Evolutionary conservation across 1,140 invertebrate species (phyloP), one percentile per base, ranked within the genome.

Genomic region (Lucilia cuprina): DNA sequence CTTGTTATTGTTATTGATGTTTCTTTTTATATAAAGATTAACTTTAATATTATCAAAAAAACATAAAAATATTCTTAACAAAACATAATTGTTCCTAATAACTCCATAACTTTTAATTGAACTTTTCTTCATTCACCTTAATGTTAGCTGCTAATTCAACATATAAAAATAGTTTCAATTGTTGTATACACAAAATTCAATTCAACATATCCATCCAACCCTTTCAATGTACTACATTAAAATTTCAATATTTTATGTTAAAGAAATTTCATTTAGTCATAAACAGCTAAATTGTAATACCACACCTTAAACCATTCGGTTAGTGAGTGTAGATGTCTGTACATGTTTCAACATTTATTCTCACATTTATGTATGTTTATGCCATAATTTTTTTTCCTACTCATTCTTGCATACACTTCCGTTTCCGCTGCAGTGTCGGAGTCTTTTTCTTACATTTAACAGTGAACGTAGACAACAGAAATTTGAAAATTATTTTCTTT

Each of bases 381-480:
- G 65, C 65, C n/a, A 70, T 21, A 70, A 70, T 21, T 80, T 49
- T 2, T 12, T 77, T 41, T 8, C 10, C 19, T 77, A 17, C 13
- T 35, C 34, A 30, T n/a, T n/a, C n/a, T n/a, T 75, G 5, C 41
- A 49, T 80, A 80, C 77, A 80, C 41, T 80, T 80, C 77, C 77
- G 77, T 49, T 80, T 80, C 77, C 77, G 77, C 47, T 80, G 77
- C 77, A 80, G 77, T 80, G 77, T 80, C 21, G 77, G 17, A 17
- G 19, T 49, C 10, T 80, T 49, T 47, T 80, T 47, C 77, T 21
- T 21, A n/a, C 3, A 70, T 70, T 70, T 70, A 49, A 9, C 49
- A 49, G 41, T 30, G 30, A 10, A 80, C 41, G 4, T 50, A 49
- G 14, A n/a, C n/a, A 21, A 7, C 75, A 47, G 14, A 47, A 78